Conservation (phyloP, 2,113 vertebrate genomes). For the Erpornis zantholeuca region DNA sequence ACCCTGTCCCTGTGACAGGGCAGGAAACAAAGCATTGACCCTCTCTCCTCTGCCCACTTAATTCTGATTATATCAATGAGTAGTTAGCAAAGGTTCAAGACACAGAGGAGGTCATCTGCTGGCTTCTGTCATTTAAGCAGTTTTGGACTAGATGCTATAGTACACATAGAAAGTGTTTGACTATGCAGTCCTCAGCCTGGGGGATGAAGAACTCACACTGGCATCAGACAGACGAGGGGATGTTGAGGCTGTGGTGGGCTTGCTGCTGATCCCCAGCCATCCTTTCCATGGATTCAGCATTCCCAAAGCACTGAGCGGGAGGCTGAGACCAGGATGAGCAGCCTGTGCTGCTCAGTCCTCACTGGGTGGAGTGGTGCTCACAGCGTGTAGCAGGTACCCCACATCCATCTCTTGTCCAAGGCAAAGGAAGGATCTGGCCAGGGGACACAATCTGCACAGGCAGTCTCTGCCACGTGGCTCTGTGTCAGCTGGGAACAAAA, state of each 20-base stretch:
- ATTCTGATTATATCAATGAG: neutral
- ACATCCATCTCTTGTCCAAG: neutral
- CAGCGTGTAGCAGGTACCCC: rapidly evolving
- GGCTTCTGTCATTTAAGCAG: neutral
- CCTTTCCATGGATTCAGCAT: neutral
- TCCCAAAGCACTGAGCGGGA: neutral
- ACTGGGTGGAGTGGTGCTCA: rapidly evolving
- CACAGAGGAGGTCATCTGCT: neutral
- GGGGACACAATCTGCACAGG: neutral
- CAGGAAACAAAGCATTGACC: neutral
- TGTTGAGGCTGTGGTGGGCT: too few relatives aligned
- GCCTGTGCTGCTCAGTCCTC: neutral
- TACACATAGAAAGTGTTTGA: neutral
- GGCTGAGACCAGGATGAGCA: neutral
- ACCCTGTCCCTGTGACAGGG: neutral
- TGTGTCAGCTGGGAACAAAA: neutral
- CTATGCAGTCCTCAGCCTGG: neutral
- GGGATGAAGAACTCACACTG: rapidly evolving
- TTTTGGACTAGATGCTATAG: neutral
- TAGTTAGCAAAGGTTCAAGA: neutral
- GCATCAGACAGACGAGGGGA: rapidly evolving
- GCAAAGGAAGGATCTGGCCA: neutral
- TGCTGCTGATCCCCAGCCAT: neutral
- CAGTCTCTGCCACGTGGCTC: neutral
- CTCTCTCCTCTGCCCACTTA: neutral